A percentile compares a stretch with the other conserved stretches of the same genome.
Conservation (phyloP, 2,888 invertebrate species). For the Pachymerium ferrugineum region DNA sequence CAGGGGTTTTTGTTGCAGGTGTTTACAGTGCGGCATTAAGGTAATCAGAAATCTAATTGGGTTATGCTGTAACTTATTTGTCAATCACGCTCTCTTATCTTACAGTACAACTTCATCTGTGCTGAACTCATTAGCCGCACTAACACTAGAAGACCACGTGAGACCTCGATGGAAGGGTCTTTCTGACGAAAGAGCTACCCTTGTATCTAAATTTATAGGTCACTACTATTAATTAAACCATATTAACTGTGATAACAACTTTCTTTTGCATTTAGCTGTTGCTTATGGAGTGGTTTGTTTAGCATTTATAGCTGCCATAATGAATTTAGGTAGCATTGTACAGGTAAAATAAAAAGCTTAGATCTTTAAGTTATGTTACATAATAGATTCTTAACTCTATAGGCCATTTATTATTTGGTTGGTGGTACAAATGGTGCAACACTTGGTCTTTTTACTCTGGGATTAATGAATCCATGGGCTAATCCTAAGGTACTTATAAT, state of each 20-base stretch:
- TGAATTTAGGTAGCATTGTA: conserved; percentile 16
- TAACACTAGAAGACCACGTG: conserved; percentile 81
- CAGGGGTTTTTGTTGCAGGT: conserved; percentile 84
- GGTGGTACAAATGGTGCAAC: conserved; percentile 27
- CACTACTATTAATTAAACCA: not conserved
- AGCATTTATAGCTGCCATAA: not conserved
- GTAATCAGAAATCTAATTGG: not conserved
- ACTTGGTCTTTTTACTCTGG: not conserved
- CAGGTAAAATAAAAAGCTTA: not conserved
- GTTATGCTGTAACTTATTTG: no score
- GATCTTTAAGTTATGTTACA: not conserved
- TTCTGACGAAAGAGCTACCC: conserved; percentile 16
- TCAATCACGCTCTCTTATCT: no score
- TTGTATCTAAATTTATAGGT: conserved; percentile 25
- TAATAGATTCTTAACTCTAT: no score
- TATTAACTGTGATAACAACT: not conserved
- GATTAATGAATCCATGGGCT: conserved; percentile 16
- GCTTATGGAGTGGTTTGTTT: not conserved
- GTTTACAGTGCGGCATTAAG: conserved; percentile 87
- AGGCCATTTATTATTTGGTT: conserved; percentile 12
- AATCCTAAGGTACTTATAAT: not conserved
- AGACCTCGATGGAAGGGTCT: not conserved
- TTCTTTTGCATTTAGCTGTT: not conserved
- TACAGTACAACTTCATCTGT: conserved; percentile 89
- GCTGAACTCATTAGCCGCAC: conserved; percentile 84